Evolutionary conservation across 1,140 invertebrate genomes (phyloP), one percentile per base, ranked within the genome.

Genomic region (Caenorhabditis inopinata): DNA sequence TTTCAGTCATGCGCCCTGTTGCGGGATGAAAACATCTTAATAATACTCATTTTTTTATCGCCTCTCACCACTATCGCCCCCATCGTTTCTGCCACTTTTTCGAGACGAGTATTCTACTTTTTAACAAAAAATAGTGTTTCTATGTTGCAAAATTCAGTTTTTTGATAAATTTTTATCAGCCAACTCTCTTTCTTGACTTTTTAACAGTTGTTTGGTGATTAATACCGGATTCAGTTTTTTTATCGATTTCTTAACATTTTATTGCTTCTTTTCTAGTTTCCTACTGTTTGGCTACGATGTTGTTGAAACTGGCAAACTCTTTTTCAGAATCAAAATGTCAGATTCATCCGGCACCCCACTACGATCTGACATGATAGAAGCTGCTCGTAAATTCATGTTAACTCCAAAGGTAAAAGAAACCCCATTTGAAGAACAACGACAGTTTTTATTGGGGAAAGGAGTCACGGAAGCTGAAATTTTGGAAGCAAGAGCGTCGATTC

Each of bases 391-490:
- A 27, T 81, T 81, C 18, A 81, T 81, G 80, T 11, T 76, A 5
- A 81, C 80, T 12, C 75, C 80, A 9, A 81, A 81, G 42, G 80
- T 81, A 5, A 51, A 49, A 18, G 80, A 81, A 16, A 46, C 80
- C n/a, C 53, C 80, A 16, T 81, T 68, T 27, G 80, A 81, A 68
- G 80, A 81, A 42, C 80, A 81, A 42, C 35, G 62, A 42, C 42
- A 76, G 27, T 81, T 81, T 49, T 53, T 81, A 14, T 35, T 81
- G 7, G 74, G 74, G 25, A 81, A 81, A 76, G 80, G 79, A 51
- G 73, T 80, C 2, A 75, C 47, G 14, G 79, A 80, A 18, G 35
- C 79, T 1, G 79, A 80, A 53, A 80, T 80, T 29, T 16, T 35
- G 9, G 79, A 80, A 35, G 79, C 79, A n/a, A 29, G 79, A 45